phyloP scores from a whole-genome alignment of 2,888 invertebrate species.

The Tridacna gigas region DNA sequence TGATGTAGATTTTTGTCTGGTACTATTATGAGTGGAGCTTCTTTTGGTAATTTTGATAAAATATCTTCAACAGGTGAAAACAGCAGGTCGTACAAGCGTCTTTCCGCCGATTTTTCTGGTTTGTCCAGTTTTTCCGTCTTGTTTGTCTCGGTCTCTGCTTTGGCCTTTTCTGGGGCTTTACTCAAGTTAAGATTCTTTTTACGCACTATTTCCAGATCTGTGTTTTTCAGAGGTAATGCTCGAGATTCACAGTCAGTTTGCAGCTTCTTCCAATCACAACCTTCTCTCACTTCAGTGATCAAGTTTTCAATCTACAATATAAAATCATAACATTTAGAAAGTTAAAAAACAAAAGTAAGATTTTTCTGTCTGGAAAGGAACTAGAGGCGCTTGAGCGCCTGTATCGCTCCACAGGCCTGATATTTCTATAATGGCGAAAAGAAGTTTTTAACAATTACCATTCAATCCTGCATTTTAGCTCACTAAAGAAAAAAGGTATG shows the following conservation, averaged over 20 bases:
- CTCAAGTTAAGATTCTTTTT: slow-evolving; percentile 66
- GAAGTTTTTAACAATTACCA: too few species aligned
- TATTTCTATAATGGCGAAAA: too few species aligned
- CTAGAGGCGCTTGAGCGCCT: too few species aligned
- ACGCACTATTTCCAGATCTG: slow-evolving; percentile 64
- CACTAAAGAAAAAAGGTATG: too few species aligned
- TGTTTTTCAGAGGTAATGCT: slow-evolving; percentile 72
- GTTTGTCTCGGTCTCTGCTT: slow-evolving; percentile 16
- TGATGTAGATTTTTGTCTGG: slow-evolving; percentile 79
- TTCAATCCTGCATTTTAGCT: too few species aligned
- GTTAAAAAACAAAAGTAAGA: background rate
- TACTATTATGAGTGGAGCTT: slow-evolving; percentile 77
- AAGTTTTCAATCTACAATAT: slow-evolving; percentile 67
- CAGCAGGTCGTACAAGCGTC: slow-evolving; percentile 78
- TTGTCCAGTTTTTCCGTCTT: slow-evolving; percentile 45
- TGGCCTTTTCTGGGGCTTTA: slow-evolving; percentile 35
- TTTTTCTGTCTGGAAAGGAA: too few species aligned
- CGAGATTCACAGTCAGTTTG: slow-evolving; percentile 76
- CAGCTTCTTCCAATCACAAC: slow-evolving; percentile 61
- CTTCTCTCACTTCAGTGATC: slow-evolving; percentile 63
- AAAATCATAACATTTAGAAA: too few species aligned
- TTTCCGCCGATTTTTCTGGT: slow-evolving; percentile 68
- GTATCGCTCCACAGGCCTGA: too few species aligned
- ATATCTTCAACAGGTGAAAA: slow-evolving; percentile 80
- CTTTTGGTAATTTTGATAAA: slow-evolving; percentile 72